A percentile compares a stretch with the other conserved stretches of the same genome.
Evolutionary conservation across 2,797 vertebrate species (phyloP).

Genomic region (Hyperoplus lanceolatus): DNA sequence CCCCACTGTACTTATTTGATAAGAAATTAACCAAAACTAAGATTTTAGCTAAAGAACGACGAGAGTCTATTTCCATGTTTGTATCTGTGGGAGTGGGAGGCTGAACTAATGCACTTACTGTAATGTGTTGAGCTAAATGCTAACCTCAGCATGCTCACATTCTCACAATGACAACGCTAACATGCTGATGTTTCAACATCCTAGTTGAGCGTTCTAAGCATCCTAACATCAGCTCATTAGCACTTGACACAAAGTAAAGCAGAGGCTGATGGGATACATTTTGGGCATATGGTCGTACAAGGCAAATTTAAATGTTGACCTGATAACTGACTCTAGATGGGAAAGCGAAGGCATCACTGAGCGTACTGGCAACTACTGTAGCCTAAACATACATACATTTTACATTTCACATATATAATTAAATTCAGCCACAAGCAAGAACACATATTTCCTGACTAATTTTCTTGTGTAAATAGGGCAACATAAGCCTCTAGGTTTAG

Average conservation of each 20-base stretch:
- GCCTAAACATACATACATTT: slow-evolving; percentile 8
- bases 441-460: slow-evolving; percentile 37
- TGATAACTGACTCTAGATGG: background rate
- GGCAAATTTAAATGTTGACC: background rate
- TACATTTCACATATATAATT: slow-evolving; percentile 43
- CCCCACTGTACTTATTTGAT: slow-evolving; percentile 1
- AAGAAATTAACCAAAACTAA: background rate
- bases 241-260: background rate
- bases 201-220: background rate
- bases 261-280: background rate
- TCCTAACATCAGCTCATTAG: background rate
- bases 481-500: slow-evolving; percentile 53
- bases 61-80: too few species aligned
- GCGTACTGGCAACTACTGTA: slow-evolving; percentile 5
- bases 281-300: background rate
- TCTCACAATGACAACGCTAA: background rate
- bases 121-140: background rate
- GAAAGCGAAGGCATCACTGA: background rate
- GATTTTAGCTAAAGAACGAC: slow-evolving; percentile 1
- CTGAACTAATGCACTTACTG: too few species aligned
- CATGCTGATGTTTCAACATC: background rate
- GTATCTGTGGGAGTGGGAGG: background rate
- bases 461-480: slow-evolving; percentile 61
- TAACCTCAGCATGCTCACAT: background rate
- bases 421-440: slow-evolving; percentile 41